Evolutionary conservation across 2,797 vertebrate species (phyloP), one percentile per base, ranked within the genome.

Genomic region (Coregonus suidteri): DNA sequence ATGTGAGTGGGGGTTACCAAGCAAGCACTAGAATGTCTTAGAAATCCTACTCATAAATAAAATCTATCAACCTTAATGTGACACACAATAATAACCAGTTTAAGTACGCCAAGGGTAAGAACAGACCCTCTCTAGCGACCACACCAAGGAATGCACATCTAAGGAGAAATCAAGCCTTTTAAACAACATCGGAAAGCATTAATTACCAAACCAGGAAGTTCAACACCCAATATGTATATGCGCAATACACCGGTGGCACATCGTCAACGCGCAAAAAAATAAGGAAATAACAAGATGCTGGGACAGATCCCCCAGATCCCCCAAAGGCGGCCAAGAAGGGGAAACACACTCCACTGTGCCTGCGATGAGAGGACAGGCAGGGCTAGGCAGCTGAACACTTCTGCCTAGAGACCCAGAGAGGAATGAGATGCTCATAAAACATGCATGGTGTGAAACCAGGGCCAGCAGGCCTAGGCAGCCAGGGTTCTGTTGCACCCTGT

Each of bases 361-460:
- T 51, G 81, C 47, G 77, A 81, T 56, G 34, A 72, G 35, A 52
- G 64, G 18, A 14, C 34, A 14, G 51, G 59, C 35, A 72, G 72
- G 75, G 41, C 74, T 70, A 77, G 73, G 75, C 72, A 75, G 80
- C 82, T 79, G 64, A 85, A 82, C 81, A 81, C 74, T 89, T 86
- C 66, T 87, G 85, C 91, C 83, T 68, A 79, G 89, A 91, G 88
- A 91, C 80, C 54, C 30, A 18, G 80, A 20, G 80, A 83, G 84
- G 86, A 93, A 91, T 87, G 85, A 87, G 83, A 85, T 77, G 85
- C 89, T 91, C 87, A 88, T 92, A 86, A 93, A 94, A 90, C 84
- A 87, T 90, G 85, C 84, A 91, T 87, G 81, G 85, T 84, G 83
- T 47, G 54, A 89, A 82, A 47, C n/a, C 47, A 53, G 68, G 67